A percentile compares a stretch with the other conserved stretches of the same genome.
Evolutionary conservation across 2,113 vertebrate species (phyloP).

Genomic region (Pardalotus punctatus): DNA sequence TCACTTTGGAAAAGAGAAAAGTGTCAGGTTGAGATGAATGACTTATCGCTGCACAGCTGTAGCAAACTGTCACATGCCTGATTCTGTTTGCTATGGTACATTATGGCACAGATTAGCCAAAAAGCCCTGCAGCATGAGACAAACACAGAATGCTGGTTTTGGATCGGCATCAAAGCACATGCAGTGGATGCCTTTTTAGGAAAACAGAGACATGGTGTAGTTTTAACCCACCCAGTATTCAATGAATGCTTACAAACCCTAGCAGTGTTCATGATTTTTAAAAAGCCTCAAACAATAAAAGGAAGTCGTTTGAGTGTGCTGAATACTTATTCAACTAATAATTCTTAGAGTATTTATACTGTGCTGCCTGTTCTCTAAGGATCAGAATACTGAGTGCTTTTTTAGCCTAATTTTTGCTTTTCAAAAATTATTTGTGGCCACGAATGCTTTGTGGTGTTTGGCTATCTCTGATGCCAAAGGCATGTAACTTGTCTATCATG

Average conservation of each 20-base stretch:
- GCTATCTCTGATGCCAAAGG: not conserved
- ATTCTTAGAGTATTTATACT: not conserved
- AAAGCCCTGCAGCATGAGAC: conserved; percentile 27
- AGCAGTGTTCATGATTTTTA: not conserved
- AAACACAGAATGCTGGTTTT: not conserved
- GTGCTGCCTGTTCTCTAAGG: not conserved
- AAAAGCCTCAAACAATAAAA: conserved; percentile 18
- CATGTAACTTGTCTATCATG: not conserved
- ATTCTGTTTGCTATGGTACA: conserved; percentile 2
- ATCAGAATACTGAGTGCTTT: not conserved
- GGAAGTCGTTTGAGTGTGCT: not conserved
- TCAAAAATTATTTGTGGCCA: not conserved
- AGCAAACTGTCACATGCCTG: not conserved
- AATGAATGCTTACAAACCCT: conserved; percentile 2
- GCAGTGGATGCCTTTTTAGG: conserved; percentile 15
- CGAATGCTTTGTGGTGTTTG: not conserved
- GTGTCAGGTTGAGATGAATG: conserved; percentile 30
- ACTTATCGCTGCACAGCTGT: not conserved
- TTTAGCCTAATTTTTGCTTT: not conserved
- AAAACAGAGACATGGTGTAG: conserved; percentile 1
- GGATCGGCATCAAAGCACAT: not conserved
- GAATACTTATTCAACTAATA: conserved; percentile 3
- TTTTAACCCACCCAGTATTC: conserved; percentile 10
- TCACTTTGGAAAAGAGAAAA: conserved; percentile 34
- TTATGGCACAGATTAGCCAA: conserved; percentile 28